Evolutionary conservation across 92 coral and sea anemone species (phyloP).

Genomic region (Isaurus tuberculatus): DNA sequence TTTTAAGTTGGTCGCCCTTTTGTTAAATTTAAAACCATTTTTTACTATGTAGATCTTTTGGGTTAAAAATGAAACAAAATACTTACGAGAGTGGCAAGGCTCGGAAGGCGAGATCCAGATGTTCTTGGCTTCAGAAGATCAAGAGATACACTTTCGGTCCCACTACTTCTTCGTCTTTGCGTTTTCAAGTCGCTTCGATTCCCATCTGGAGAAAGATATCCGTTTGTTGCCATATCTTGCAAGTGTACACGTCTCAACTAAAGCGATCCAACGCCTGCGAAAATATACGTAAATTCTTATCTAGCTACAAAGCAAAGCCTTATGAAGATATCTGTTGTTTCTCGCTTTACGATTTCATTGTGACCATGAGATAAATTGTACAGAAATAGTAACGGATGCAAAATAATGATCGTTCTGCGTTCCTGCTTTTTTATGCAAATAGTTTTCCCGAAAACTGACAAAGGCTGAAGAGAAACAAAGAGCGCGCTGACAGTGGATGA

Average conservation of each 20-base stretch:
- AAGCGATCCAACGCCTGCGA: neutral
- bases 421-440: slow-evolving; percentile 42
- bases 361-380: neutral
- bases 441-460: neutral
- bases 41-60: too few relatives aligned
- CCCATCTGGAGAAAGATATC: slow-evolving; percentile 36
- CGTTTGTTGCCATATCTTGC: slow-evolving; percentile 27
- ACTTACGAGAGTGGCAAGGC: slow-evolving; percentile 86
- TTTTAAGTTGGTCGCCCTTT: neutral
- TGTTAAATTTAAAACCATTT: neutral
- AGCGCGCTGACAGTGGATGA: too few relatives aligned
- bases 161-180: slow-evolving; percentile 9
- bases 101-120: slow-evolving; percentile 73
- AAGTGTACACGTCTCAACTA: neutral
- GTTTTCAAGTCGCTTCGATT: neutral
- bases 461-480: neutral
- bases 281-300: neutral
- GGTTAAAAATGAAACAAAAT: neutral
- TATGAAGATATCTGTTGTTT: neutral
- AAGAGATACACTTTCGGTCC: neutral
- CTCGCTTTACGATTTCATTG: neutral
- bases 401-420: slow-evolving; percentile 6
- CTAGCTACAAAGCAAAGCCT: neutral
- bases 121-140: slow-evolving; percentile 53
- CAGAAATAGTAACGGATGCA: slow-evolving; percentile 20